Percentiles rank a stretch among this genome's conserved stretches.
Evolutionary conservation across 2,888 invertebrate genomes (phyloP).

Genomic region (Ischnus inquisitorius): DNA sequence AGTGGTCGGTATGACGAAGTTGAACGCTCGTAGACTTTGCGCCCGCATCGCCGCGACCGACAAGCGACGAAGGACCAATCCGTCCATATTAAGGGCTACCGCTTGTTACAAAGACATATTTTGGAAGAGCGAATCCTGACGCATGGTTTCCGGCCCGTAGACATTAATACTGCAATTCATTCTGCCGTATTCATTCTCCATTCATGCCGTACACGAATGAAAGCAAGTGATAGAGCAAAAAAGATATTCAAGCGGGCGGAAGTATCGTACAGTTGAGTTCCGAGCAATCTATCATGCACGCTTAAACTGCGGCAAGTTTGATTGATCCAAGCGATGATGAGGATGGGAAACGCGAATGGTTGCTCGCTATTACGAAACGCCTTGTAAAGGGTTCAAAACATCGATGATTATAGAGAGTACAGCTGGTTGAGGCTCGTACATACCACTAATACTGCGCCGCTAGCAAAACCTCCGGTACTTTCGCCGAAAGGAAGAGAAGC

Average conservation of each 20-base stretch:
- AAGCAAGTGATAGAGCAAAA: constrained; percentile 23
- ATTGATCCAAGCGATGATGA: constrained; percentile 59
- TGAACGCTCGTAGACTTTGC: constrained; percentile 12
- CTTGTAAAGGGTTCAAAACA: constrained; percentile 15
- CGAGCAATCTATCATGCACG: constrained; percentile 70
- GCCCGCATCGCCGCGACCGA: background rate
- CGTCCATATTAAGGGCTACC: background rate
- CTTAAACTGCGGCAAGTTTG: constrained; percentile 67
- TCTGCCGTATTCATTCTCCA: too few relatives aligned
- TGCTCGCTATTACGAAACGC: background rate
- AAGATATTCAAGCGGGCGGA: background rate
- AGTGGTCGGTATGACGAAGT: background rate
- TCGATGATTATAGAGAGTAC: background rate
- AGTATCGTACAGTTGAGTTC: constrained; percentile 57
- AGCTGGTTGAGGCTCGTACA: constrained; percentile 1
- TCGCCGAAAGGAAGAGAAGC: background rate
- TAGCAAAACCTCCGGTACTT: constrained; percentile 37
- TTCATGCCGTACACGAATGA: background rate
- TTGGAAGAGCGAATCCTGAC: background rate
- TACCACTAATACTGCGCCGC: constrained; percentile 6
- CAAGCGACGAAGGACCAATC: background rate
- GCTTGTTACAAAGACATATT: background rate
- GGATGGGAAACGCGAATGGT: constrained; percentile 7
- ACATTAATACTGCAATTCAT: background rate
- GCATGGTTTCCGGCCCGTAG: background rate